Conservation (phyloP, 1,140 invertebrate species). For the Maniola jurtina region DNA sequence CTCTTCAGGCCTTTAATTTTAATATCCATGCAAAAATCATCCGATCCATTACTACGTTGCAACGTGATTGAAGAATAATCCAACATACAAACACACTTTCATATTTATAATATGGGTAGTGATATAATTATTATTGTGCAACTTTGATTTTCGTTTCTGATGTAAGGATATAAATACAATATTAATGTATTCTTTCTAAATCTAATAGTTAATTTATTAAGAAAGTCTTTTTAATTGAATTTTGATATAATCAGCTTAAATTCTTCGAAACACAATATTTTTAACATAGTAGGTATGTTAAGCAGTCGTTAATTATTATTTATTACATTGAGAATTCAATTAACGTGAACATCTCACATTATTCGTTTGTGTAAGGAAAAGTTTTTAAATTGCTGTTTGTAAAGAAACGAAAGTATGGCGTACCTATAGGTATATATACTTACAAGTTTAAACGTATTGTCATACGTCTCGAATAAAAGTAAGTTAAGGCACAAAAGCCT, state of each 20-base stretch:
- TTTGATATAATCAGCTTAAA: background rate
- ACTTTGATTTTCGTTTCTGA: no score
- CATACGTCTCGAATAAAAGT: constrained; percentile 3
- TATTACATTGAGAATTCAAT: constrained; percentile 3
- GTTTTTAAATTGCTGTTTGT: constrained; percentile 30
- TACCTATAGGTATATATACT: background rate
- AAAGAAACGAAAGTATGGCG: constrained; percentile 34
- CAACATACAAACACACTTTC: no score
- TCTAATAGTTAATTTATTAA: no score
- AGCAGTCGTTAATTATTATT: background rate
- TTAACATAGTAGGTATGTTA: background rate
- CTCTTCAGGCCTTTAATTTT: no score
- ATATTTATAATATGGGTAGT: no score
- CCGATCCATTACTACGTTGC: no score
- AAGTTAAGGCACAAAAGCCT: constrained; percentile 34
- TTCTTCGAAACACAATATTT: background rate
- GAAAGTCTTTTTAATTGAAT: no score
- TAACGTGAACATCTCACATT: background rate
- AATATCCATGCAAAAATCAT: no score
- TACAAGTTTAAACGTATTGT: constrained; percentile 6
- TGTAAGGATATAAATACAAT: no score
- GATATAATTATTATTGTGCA: no score
- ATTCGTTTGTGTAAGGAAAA: constrained; percentile 25
- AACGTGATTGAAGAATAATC: no score
- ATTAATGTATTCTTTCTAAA: no score